phyloP scores from a whole-genome alignment of 2,797 vertebrate genomes.

The Artibeus lituratus region DNA sequence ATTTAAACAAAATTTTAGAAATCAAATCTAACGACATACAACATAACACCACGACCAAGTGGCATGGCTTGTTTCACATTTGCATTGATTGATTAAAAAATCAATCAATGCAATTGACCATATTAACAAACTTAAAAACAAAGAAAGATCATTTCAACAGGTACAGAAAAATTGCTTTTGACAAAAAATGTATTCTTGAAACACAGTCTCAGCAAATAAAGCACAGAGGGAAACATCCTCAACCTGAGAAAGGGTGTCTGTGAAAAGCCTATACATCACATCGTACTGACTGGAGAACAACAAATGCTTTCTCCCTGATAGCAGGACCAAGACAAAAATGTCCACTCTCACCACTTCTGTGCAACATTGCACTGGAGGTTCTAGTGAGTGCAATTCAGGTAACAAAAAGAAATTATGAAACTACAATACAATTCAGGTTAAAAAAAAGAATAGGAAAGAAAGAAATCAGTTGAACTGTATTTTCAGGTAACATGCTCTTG shows the following conservation, averaged over 20 bases:
- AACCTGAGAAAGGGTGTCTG: not conserved
- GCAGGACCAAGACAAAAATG: not conserved
- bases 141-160: not conserved
- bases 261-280: not conserved
- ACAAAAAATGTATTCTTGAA: not conserved
- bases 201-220: not conserved
- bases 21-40: conserved; percentile 17
- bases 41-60: not conserved
- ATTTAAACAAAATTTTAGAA: not conserved
- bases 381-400: not conserved
- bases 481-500: not conserved
- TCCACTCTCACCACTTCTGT: not conserved
- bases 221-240: not conserved
- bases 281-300: not conserved
- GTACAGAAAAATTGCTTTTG: not conserved
- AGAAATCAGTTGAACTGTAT: not conserved
- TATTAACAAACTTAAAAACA: not conserved
- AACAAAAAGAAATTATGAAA: not conserved
- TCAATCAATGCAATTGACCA: not conserved
- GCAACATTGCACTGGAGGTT: not conserved
- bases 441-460: not conserved
- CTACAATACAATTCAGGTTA: not conserved
- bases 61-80: not conserved
- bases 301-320: not conserved
- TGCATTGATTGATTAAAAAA: too few species aligned